A percentile compares a stretch with the other conserved stretches of the same genome.
phyloP scores from a whole-genome alignment of 2,888 invertebrate genomes.

The Dyspetes luteomarginatus region DNA sequence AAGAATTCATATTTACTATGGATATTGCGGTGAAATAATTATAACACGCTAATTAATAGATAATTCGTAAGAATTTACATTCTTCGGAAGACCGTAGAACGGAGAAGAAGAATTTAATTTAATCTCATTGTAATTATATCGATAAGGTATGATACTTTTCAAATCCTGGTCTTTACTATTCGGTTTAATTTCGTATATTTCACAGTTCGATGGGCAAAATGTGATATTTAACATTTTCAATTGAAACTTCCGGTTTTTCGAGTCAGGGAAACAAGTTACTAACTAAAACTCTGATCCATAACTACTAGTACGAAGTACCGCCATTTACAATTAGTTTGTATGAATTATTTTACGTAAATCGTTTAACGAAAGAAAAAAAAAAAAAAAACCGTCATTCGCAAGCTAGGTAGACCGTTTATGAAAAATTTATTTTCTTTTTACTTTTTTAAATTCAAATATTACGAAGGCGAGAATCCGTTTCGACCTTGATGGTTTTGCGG shows the following conservation, averaged over 20 bases:
- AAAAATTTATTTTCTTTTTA: conserved; percentile 17
- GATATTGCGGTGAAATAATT: background rate
- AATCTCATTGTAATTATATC: conserved; percentile 14
- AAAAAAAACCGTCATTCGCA: conserved; percentile 19
- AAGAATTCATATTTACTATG: background rate
- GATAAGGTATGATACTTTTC: conserved; percentile 13
- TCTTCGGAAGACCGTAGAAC: background rate
- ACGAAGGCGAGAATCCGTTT: background rate
- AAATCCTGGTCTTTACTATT: conserved; percentile 6
- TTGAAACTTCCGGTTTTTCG: conserved; percentile 26
- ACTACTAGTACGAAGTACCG: conserved; percentile 34
- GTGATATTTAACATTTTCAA: conserved; percentile 58
- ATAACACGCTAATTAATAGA: background rate
- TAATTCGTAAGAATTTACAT: background rate
- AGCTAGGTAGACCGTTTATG: background rate
- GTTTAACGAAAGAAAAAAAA: conserved; percentile 32
- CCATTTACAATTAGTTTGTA: conserved; percentile 50
- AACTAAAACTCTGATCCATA: conserved; percentile 10
- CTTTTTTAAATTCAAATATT: background rate
- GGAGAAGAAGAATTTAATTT: conserved; percentile 28
- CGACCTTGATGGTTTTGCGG: background rate
- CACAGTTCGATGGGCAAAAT: conserved; percentile 52
- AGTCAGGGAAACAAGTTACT: conserved; percentile 31
- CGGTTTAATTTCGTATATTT: conserved; percentile 25
- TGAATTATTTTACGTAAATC: conserved; percentile 24